Evolutionary conservation across 2,113 vertebrate genomes (phyloP), one percentile per base, ranked within the genome.

Genomic region (Anas platyrhynchos): DNA sequence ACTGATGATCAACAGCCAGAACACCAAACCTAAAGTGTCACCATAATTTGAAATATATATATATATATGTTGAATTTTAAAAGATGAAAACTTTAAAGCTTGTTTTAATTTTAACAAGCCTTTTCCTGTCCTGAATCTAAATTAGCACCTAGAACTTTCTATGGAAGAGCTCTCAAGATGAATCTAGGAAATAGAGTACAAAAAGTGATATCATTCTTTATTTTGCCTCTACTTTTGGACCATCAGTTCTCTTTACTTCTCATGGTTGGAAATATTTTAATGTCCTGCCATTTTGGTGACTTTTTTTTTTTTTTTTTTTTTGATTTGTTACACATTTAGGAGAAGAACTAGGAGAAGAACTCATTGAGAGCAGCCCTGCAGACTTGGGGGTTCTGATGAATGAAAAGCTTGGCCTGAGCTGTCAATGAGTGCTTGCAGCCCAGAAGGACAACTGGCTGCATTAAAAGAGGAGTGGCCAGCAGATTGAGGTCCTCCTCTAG

Each of bases 281-380:
- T 48, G 21, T 66, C 58, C 66, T 87, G 55, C 8, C 55, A 93
- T 36, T 38, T 71, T 83, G 13, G 16, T 87, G 67, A 83, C 83
- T 62, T 79, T 9, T 11, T n/a, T n/a, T 31, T 16, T 22, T 72
- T 9, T 11, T n/a, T 58, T 32, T 29, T 22, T 72, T 91, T 89
- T 54, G 20, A 76, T 76, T 92, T 96, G 11, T 83, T 81, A 95
- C 54, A 76, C 43, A 76, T 89, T 89, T 94, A 13, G 38, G 38
- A 41, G 38, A 41, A 41, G 38, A 41, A 11, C 38, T 41, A 41
- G 12, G 38, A 46, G 18, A 46, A 46, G 46, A 46, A 46, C 46
- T 46, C 46, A 46, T 46, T 46, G 46, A 46, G 46, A 46, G 46
- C 46, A 46, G 46, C 46, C 46, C 18, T 20, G 46, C 46, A 46